Evolutionary conservation across 35 echinoderm and acorn worm species (phyloP).

Genomic region (Apostichopus californicus): DNA sequence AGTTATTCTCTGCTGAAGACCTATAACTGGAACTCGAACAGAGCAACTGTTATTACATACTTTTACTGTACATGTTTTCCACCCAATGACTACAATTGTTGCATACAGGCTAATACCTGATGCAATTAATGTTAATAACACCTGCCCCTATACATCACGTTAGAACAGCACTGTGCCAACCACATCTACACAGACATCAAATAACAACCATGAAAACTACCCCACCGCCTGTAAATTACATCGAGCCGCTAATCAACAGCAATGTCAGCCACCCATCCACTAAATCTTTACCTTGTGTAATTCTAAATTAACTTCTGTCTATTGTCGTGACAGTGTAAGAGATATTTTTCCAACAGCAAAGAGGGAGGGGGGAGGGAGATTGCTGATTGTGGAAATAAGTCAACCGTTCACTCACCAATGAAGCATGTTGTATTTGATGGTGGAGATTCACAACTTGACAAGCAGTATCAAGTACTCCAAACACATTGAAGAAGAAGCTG

Average conservation of each 20-base stretch:
- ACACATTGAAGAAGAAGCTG: background rate
- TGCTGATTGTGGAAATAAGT: constrained; percentile 9
- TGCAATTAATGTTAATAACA: background rate
- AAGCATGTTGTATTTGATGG: background rate
- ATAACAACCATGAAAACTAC: background rate
- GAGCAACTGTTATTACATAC: too few relatives aligned
- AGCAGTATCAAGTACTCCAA: background rate
- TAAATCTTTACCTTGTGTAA: constrained; percentile 3
- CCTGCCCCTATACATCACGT: background rate
- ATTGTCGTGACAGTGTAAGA: background rate
- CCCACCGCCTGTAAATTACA: constrained; percentile 7
- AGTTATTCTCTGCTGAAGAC: too few relatives aligned
- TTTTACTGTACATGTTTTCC: background rate
- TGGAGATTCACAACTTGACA: background rate
- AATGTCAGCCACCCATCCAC: background rate
- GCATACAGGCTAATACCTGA: background rate
- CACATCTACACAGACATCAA: background rate
- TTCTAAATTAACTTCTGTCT: constrained; percentile 9
- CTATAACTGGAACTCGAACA: too few relatives aligned
- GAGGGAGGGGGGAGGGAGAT: background rate
- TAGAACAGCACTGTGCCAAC: background rate
- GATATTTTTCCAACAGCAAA: background rate
- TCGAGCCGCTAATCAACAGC: background rate
- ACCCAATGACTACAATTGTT: background rate
- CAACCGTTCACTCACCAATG: background rate